phyloP scores from a whole-genome alignment of 2,797 vertebrate species.

The Linurgus olivaceus region DNA sequence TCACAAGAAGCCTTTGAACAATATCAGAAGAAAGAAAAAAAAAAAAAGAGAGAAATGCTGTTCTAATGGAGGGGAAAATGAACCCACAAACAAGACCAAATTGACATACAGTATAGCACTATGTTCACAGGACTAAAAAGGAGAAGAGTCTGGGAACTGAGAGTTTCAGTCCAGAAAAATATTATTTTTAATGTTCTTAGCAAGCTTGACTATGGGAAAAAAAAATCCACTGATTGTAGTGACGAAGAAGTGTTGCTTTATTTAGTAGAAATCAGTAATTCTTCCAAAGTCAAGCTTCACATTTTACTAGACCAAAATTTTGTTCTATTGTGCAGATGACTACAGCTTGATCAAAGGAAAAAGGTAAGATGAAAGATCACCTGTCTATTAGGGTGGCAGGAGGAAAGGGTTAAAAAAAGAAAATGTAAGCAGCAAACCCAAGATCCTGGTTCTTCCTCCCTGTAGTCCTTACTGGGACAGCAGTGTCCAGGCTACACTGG shows the following conservation, averaged over 20 bases:
- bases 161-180: conserved; percentile 16
- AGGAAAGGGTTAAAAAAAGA: background rate
- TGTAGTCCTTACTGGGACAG: background rate
- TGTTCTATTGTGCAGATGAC: background rate
- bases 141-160: background rate
- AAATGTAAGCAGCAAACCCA: background rate
- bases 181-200: background rate
- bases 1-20: conserved; percentile 72
- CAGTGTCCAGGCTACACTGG: background rate
- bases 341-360: background rate
- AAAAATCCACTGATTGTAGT: background rate
- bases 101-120: conserved; percentile 18
- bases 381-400: background rate
- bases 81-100: conserved; percentile 63
- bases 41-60: conserved; percentile 25
- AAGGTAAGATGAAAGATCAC: conserved; percentile 5
- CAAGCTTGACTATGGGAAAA: background rate
- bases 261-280: background rate
- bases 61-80: conserved; percentile 64
- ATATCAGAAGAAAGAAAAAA: conserved; percentile 43
- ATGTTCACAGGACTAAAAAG: conserved; percentile 28
- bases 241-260: background rate
- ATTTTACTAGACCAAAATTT: background rate
- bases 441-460: background rate
- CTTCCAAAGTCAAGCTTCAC: background rate